Conservation (phyloP, 2,113 vertebrate species). For the Sorex araneus region DNA sequence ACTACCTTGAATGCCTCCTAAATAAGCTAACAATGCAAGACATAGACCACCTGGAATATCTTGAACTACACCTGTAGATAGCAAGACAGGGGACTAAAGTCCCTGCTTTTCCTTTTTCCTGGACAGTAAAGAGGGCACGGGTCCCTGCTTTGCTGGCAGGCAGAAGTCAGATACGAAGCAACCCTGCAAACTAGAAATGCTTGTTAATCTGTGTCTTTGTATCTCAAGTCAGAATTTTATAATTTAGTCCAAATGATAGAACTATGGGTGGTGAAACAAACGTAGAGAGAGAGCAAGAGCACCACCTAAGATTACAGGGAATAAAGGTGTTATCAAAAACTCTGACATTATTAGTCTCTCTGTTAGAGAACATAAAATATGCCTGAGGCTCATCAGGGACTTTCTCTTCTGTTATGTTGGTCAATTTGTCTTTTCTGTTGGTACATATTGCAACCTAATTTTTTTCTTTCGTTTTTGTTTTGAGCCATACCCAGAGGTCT, state of each 20-base stretch:
- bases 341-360: not conserved
- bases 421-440: constrained; percentile 6
- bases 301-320: not conserved
- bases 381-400: not conserved
- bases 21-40: not conserved
- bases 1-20: not conserved
- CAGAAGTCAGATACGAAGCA: not conserved
- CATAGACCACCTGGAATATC: not conserved
- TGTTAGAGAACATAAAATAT: not conserved
- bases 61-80: not conserved
- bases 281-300: not conserved
- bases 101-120: not conserved
- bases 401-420: not conserved
- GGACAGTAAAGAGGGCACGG: not conserved
- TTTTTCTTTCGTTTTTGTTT: constrained; percentile 22
- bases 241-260: not conserved
- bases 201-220: not conserved
- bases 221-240: constrained; percentile 31
- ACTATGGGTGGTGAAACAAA: not conserved
- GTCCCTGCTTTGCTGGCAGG: not conserved
- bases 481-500: no score
- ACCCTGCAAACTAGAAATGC: not conserved
- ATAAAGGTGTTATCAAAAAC: not conserved
- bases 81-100: not conserved
- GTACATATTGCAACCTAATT: not conserved